Evolutionary conservation across 2,113 vertebrate species (phyloP).

Genomic region (Ailurus styani): DNA sequence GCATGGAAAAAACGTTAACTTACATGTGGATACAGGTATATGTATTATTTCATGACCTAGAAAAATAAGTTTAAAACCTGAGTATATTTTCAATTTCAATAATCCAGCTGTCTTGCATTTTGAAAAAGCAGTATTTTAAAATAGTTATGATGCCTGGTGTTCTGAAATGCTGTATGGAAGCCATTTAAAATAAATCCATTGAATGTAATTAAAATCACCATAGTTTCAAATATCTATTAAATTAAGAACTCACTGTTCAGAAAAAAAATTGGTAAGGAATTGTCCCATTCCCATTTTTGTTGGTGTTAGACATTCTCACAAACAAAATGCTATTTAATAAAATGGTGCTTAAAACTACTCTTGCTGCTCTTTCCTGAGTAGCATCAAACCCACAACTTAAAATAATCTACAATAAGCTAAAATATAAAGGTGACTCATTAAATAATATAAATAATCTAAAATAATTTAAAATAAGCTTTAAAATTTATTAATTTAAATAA

Average conservation of each 20-base stretch:
- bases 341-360: background rate
- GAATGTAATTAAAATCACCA: background rate
- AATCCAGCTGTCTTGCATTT: background rate
- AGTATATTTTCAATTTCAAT: background rate
- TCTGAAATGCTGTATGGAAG: background rate
- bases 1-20: background rate
- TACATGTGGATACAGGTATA: background rate
- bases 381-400: background rate
- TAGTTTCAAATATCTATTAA: background rate
- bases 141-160: background rate
- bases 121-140: background rate
- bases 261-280: background rate
- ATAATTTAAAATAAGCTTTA: background rate
- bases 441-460: too few relatives aligned
- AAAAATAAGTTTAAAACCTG: background rate
- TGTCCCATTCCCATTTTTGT: background rate
- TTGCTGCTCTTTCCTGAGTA: background rate
- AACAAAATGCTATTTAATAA: background rate
- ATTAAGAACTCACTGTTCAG: background rate
- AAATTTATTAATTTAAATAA: too few relatives aligned
- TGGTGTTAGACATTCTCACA: background rate
- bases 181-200: background rate
- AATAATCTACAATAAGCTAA: too few relatives aligned
- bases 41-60: background rate
- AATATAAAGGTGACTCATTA: too few relatives aligned